phyloP scores from a whole-genome alignment of 2,888 invertebrate genomes.

The Sceliomorpha sp. region DNA sequence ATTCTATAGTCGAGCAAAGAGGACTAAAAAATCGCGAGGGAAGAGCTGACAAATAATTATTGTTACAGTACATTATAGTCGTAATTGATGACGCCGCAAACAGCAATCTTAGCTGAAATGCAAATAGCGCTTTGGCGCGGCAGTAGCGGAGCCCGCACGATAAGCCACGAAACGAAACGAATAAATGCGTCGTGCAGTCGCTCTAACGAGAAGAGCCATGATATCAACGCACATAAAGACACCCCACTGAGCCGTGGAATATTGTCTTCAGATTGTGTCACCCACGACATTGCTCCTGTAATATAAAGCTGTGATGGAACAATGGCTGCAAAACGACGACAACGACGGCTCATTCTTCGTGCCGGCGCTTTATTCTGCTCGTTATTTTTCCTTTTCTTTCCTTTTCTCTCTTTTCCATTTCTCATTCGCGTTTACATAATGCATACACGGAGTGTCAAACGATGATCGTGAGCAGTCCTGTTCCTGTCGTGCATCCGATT shows the following conservation, averaged over 20 bases:
- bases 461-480: constrained; percentile 22
- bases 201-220: constrained; percentile 43
- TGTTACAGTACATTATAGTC: background rate
- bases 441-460: constrained; percentile 39
- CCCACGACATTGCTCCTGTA: constrained; percentile 54
- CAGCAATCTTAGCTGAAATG: constrained; percentile 16
- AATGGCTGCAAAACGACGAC: constrained; percentile 55
- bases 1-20: too few species aligned
- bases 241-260: constrained; percentile 50
- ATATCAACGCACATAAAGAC: constrained; percentile 54
- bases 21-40: too few species aligned
- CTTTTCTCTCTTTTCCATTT: constrained; percentile 5
- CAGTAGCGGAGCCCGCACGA: constrained; percentile 21
- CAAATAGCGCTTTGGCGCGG: constrained; percentile 22
- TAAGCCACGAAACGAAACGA: constrained; percentile 40
- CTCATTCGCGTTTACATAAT: constrained; percentile 38
- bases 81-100: background rate
- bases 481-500: too few species aligned
- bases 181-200: constrained; percentile 39
- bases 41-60: too few species aligned
- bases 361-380: constrained; percentile 20
- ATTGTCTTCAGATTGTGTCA: constrained; percentile 57
- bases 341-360: constrained; percentile 52
- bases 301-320: constrained; percentile 56
- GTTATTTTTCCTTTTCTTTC: constrained; percentile 18